A percentile compares a stretch with the other conserved stretches of the same genome.
These are phyloP conservation scores for Chaenogobius annularis DNA, from an alignment of 2,113 vertebrate species.

Conservation along the genomic window DNA sequence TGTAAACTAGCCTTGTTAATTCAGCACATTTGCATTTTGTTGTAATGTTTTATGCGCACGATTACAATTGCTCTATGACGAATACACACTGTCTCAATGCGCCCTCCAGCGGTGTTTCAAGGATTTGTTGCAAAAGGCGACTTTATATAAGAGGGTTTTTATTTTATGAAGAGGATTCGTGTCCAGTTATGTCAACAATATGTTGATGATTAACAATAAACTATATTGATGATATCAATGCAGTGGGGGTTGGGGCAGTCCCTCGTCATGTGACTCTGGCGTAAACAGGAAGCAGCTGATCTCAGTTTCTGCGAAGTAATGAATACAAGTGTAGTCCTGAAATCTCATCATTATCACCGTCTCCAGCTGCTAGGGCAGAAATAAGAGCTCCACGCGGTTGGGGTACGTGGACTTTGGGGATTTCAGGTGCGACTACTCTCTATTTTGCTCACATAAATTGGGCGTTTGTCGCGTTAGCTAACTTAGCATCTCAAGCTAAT, in stretches of 20 bases:
- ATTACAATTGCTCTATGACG: too few relatives aligned
- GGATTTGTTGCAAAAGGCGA: too few relatives aligned
- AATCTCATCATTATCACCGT: not conserved
- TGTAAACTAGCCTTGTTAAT: too few relatives aligned
- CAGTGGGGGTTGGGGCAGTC: not conserved
- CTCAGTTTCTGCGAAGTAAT: slow-evolving; percentile 55
- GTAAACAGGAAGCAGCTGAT: slow-evolving; percentile 78
- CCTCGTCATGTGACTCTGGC: slow-evolving; percentile 62
- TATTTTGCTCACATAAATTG: slow-evolving; percentile 21
- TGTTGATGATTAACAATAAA: not conserved
- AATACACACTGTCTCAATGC: too few relatives aligned
- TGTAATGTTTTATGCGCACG: too few relatives aligned
- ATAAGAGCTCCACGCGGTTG: not conserved
- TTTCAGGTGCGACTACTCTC: slow-evolving; percentile 2
- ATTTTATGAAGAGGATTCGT: not conserved
- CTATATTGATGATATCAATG: not conserved
- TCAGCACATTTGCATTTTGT: too few relatives aligned
- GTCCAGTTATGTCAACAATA: not conserved
- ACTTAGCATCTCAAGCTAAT: slow-evolving; percentile 58
- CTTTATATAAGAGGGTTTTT: not conserved
- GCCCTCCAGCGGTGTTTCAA: too few relatives aligned
- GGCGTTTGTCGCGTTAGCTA: slow-evolving; percentile 31
- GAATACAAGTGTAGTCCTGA: slow-evolving; percentile 11
- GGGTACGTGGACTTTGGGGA: slow-evolving; percentile 32
- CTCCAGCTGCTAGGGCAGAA: not conserved